phyloP scores from a whole-genome alignment of 1,140 invertebrate species.

The Brachionus koreanus region DNA sequence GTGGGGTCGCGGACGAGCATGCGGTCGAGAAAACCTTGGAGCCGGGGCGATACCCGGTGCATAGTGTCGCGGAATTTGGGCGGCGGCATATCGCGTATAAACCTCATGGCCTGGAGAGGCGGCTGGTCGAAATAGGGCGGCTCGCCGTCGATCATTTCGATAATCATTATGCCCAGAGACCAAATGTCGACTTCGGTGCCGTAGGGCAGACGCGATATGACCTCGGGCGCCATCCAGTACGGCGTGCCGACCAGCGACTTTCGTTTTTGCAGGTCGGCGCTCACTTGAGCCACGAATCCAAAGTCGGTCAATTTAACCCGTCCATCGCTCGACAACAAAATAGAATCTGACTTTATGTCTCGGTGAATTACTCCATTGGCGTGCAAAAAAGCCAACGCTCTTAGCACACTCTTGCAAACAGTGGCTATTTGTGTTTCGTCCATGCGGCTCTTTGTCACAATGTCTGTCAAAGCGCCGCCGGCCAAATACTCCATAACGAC shows the following conservation, averaged over 20 bases:
- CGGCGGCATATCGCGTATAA: constrained; percentile 93
- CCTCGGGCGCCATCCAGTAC: constrained; percentile 98
- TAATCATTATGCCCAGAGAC: constrained; percentile 71
- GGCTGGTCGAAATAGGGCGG: constrained; percentile 99
- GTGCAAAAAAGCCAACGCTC: constrained; percentile 91
- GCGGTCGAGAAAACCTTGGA: constrained; percentile 82
- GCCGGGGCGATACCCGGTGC: constrained; percentile 46
- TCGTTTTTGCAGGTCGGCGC: constrained; percentile 62
- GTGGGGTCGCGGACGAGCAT: constrained; percentile 91
- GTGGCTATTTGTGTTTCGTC: constrained; percentile 97
- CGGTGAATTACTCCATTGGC: constrained; percentile 82
- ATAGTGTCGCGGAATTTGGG: constrained; percentile 79
- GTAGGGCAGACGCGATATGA: constrained; percentile 91
- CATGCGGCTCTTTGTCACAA: constrained; percentile 72
- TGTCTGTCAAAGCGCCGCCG: constrained; percentile 93
- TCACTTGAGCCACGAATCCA: constrained; percentile 95
- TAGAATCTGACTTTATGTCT: constrained; percentile 97
- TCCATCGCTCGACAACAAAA: constrained; percentile 84
- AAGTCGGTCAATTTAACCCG: constrained; percentile 94
- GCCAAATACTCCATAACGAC: constrained; percentile 99
- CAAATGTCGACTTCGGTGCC: constrained; percentile 91
- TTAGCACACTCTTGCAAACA: constrained; percentile 87
- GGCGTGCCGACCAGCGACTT: constrained; percentile 96
- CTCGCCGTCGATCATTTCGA: constrained; percentile 96
- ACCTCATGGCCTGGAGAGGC: constrained; percentile 89